These are phyloP conservation scores for Trimorus sp. DNA, from an alignment of 2,888 invertebrate species.

Conservation along the genomic window DNA sequence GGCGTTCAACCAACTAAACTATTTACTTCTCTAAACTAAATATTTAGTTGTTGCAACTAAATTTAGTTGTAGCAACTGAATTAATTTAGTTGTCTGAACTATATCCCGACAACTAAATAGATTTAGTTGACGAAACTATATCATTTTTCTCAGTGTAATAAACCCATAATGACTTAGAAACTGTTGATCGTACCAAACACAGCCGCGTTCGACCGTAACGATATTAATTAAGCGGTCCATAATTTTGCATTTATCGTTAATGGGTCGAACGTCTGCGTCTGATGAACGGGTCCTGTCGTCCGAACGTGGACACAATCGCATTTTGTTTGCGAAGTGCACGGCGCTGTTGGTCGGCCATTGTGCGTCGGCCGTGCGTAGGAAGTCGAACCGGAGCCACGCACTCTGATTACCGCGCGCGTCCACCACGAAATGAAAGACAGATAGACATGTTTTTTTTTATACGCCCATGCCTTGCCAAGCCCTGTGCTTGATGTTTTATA, in stretches of 20 bases:
- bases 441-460: constrained; percentile 39
- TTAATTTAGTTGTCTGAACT: no score
- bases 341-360: constrained; percentile 42
- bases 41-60: no score
- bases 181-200: no score
- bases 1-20: no score
- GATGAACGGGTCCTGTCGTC: not conserved
- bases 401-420: constrained; percentile 46
- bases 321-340: constrained; percentile 43
- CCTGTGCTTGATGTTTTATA: constrained; percentile 22
- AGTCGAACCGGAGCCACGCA: constrained; percentile 65
- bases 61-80: no score
- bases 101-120: no score
- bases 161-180: no score
- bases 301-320: constrained; percentile 21
- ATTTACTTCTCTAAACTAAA: no score
- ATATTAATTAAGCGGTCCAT: not conserved
- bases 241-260: constrained; percentile 15
- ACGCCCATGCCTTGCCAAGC: constrained; percentile 57
- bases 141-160: no score
- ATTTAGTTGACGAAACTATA: no score
- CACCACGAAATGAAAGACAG: constrained; percentile 20
- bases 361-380: constrained; percentile 61
- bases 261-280: constrained; percentile 12
- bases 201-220: no score